Base-by-base conservation (phyloP, 2,113 vertebrate genomes). In the Salvator merianae region DNA sequence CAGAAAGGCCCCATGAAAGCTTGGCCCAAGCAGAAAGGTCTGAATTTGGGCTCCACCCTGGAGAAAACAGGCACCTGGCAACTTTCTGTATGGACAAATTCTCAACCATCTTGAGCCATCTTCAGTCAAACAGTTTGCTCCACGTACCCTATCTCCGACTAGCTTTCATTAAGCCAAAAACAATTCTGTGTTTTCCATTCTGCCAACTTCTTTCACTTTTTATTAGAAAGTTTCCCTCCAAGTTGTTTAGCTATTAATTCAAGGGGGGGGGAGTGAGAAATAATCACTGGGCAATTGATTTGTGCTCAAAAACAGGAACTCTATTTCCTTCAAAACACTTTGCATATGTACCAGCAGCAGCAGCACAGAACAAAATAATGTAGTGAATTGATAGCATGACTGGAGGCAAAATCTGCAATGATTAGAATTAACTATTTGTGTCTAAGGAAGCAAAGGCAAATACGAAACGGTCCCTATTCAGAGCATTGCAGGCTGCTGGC, bases 311-410 rank as follows among this genome's bases (percentile, higher is more conserved):
- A 84, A 63, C 53, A 84, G 2, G 43, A 78, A 65, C 20, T 73
- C 26, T 4, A 12, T 32, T 28, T 53, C 43, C 70, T 26, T 65
- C n/a, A 38, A 10, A 75, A 50, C 24, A 38, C 22, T 59, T 59
- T 18, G 32, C 55, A 36, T 62, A 20, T 32, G 53, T 2, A 32
- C 38, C 20, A 12, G 1, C 36, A 50, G 24, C 18, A 14, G 38
- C 55, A 22, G 22, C 28, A 74, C 18, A 36, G 14, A 79, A 50
- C 38, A 73, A 81, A n/a, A 38, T 74, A 81, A 84, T 69, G 65
- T 50, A 66, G 86, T 47, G 26, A 90, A 84, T 77, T 88, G 74
- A 75, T 86, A 86, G 20, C 0, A 1, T n/a, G 59, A 74, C 81
- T 36, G 77, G 79, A 90, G n/a, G n/a, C 47, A 24, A 69, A 70